Evolutionary conservation across 2,888 invertebrate genomes (phyloP), one percentile per base, ranked within the genome.

Genomic region (Trileptium ribeirensis): DNA sequence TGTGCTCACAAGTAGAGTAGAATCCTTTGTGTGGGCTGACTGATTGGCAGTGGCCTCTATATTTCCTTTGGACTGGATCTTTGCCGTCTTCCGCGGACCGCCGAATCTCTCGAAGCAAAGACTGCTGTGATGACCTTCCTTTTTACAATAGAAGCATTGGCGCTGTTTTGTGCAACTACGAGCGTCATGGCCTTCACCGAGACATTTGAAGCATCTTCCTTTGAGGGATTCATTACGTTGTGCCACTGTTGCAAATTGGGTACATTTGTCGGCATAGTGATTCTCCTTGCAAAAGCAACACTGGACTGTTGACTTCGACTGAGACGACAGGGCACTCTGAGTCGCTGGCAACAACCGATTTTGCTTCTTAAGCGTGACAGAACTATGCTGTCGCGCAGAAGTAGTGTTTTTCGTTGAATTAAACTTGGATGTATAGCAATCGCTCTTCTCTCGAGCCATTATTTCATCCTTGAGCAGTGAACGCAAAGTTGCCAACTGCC

Each of bases 61-160:
- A n/a, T n/a, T n/a, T n/a, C n/a, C n/a, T 70, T 70, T 70, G 19
- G 64, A 64, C 15, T 29, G 15, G 3, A 29, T 8, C 15, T 19
- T 31, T 19, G 3, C 36, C 8, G 70, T 70, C 3, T 70, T 36
- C 70, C 36, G 29, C 8, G 8, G 29, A 29, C 70, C 33, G 8
- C 70, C 70, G 36, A 70, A 70, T 36, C 36, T 3, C 70, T n/a
- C 3, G 29, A 33, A 31, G 70, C 70, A 70, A 33, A 70, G 31
- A 70, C 70, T 70, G 70, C 70, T 70, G 29, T 70, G 70, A n/a
- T 70, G 70, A 70, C 15, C 31, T 8, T 31, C 29, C 70, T 70
- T 31, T 29, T 70, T 70, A 36, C 70, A 70, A n/a, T 70, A 70
- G 70, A 70, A 70, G 29, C 70, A 70, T 33, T 19, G 8, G 8